Conservation (phyloP, 2,113 vertebrate genomes). For the Heterotis niloticus region DNA sequence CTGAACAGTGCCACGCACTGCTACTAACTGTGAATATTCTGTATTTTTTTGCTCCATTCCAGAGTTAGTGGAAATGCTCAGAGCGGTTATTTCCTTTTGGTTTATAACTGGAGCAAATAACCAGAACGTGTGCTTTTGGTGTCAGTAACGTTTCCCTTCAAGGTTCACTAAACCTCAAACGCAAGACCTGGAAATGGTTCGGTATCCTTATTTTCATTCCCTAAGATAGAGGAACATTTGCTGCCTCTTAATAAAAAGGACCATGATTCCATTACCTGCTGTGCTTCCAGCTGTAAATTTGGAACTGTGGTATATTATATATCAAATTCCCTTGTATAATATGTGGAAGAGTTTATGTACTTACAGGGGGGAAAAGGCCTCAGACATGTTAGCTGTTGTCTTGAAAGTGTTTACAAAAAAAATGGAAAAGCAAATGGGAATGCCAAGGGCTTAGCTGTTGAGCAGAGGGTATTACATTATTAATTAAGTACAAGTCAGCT, state of each 20-base stretch:
- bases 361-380: constrained; percentile 31
- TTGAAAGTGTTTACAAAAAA: constrained; percentile 85
- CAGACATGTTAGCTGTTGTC: constrained; percentile 69
- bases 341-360: background rate
- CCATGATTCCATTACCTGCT: background rate
- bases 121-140: background rate
- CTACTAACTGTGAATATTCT: too few relatives aligned
- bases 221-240: background rate
- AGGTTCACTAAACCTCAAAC: background rate
- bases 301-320: background rate
- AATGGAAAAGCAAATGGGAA: constrained; percentile 72
- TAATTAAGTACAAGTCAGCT: constrained; percentile 97
- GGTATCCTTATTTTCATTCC: background rate
- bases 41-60: too few relatives aligned
- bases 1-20: too few relatives aligned
- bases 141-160: background rate
- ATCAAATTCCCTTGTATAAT: background rate
- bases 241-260: constrained; percentile 4
- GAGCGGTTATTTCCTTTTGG: too few relatives aligned
- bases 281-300: too few relatives aligned
- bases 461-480: constrained; percentile 83
- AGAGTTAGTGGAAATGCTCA: too few relatives aligned
- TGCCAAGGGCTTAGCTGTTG: constrained; percentile 80
- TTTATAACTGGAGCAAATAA: background rate
- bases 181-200: background rate